Conservation (phyloP, 1,140 invertebrate genomes). For the Bombus soroeensis region DNA sequence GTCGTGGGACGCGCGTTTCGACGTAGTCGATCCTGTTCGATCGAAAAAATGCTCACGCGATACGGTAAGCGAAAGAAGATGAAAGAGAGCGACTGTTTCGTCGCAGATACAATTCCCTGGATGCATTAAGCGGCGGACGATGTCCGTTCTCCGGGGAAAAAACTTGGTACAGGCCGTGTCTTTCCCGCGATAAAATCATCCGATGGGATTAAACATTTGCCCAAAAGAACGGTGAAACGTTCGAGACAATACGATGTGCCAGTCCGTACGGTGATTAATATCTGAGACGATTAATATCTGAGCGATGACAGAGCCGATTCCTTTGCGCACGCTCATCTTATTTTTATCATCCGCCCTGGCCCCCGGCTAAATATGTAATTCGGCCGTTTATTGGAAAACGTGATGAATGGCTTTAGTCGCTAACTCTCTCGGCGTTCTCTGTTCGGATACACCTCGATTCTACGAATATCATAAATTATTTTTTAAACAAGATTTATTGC, state of each 20-base stretch:
- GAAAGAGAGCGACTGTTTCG: neutral
- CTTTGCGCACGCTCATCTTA: neutral
- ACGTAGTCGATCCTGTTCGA: neutral
- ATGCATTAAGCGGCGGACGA: neutral
- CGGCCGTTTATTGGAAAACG: neutral
- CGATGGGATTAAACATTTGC: conserved; percentile 1
- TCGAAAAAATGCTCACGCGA: neutral
- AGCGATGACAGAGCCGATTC: conserved; percentile 23
- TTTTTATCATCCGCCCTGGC: neutral
- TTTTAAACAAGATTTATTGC: neutral
- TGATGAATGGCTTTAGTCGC: neutral
- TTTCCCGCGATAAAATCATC: conserved; percentile 6
- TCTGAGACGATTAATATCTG: conserved; percentile 27
- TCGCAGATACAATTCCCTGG: neutral
- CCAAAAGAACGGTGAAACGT: neutral
- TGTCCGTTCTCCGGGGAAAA: neutral
- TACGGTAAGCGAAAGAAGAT: neutral
- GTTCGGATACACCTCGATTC: neutral
- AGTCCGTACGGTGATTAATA: conserved; percentile 22
- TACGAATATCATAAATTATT: neutral
- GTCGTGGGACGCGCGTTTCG: too few relatives aligned
- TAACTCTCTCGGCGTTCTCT: neutral
- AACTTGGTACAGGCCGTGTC: too few relatives aligned
- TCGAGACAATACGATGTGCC: conserved; percentile 1
- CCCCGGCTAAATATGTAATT: neutral